phyloP scores from a whole-genome alignment of 2,113 vertebrate species.

The Rhinolophus ferrumequinum region DNA sequence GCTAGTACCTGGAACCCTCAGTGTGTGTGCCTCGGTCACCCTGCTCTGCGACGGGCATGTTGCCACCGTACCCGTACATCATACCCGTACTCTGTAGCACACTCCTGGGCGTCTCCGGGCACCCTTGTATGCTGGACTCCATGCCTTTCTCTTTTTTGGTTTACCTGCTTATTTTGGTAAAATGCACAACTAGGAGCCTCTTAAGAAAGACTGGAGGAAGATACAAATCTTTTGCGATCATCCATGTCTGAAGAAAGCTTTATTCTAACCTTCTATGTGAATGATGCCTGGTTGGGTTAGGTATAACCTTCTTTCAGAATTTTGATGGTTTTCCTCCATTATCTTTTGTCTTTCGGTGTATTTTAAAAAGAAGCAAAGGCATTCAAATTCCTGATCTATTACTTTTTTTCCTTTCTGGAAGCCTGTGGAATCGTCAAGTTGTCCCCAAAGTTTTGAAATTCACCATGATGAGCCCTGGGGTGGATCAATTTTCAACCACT shows the following conservation, averaged over 20 bases:
- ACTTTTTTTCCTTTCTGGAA: neutral
- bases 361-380: neutral
- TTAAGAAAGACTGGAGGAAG: neutral
- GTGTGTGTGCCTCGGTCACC: neutral
- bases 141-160: neutral
- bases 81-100: neutral
- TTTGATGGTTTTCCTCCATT: neutral
- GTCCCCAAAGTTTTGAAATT: neutral
- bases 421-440: neutral
- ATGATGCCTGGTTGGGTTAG: neutral
- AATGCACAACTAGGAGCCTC: neutral
- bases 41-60: rapidly evolving
- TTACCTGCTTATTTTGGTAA: neutral
- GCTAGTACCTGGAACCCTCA: neutral
- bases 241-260: neutral
- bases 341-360: neutral
- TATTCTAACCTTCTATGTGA: neutral
- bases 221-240: neutral
- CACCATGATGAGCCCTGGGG: neutral
- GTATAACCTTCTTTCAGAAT: neutral
- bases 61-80: rapidly evolving
- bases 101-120: neutral
- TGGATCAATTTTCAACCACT: neutral
- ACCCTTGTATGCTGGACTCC: neutral
- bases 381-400: neutral